Evolutionary conservation across 1,140 invertebrate species (phyloP), one percentile per base, ranked within the genome.

Genomic region (Pseudachorutes palmiensis): DNA sequence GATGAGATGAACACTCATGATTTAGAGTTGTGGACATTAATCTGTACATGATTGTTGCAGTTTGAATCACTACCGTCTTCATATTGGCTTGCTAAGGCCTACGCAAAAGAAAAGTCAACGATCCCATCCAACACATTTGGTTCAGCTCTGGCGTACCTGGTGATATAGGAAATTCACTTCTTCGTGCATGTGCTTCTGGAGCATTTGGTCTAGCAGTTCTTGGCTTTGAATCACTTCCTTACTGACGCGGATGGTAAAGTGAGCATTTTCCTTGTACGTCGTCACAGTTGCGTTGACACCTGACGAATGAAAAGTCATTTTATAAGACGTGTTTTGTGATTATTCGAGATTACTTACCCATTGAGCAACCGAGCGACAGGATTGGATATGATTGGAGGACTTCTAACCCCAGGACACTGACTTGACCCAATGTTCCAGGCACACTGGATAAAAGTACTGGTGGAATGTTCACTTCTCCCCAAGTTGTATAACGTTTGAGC

Each of bases 391-490:
- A 71, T 14, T 66, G 51, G n/a, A 65, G 2, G 28, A 71, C 70
- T 60, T 36, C 29, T 26, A 68, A 36, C 0, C 72, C 70, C 16
- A 67, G 19, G 14, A 74, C 22, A 14, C 51, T 55, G 22, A 74
- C 70, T 36, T 64, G 31, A 31, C 26, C 62, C 28, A 70, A 24
- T 29, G 65, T 65, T 28, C 72, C 72, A n/a, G 72, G 72, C 48
- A 74, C 69, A 59, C 70, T 69, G 62, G 70, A 68, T 24, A 74
- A 48, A 36, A 74, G 49, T 16, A 70, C 70, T 16, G 72, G 68
- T 22, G 72, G 72, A 24, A 74, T 32, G 63, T 71, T 71, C 26
- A 65, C 51, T 49, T 74, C 72, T 5, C 72, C 72, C 72, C 72
- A 74, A 16, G 51, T 32, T 49, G 68, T 70, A 29, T 74, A 74